A percentile compares a stretch with the other conserved stretches of the same genome.
Evolutionary conservation across 2,113 vertebrate genomes (phyloP).

Genomic region (Electrona antarctica): DNA sequence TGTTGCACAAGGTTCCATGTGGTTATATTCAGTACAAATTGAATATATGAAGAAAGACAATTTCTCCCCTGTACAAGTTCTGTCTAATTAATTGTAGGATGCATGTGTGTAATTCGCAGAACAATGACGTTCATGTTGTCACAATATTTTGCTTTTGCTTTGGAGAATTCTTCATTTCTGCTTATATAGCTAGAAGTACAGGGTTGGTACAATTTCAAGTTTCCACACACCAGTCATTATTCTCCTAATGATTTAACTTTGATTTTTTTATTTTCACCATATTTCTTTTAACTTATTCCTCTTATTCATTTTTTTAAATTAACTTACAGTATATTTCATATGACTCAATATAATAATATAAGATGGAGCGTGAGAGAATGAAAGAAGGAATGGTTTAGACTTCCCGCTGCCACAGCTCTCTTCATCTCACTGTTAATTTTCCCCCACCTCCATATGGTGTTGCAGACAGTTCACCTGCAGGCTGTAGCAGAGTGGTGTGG

Average conservation of each 20-base stretch:
- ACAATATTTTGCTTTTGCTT: too few species aligned
- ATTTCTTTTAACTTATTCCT: neutral
- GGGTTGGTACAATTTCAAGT: conserved; percentile 81
- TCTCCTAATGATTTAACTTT: conserved; percentile 30
- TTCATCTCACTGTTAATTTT: conserved; percentile 98
- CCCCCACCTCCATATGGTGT: conserved; percentile 97
- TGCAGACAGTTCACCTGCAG: conserved; percentile 99
- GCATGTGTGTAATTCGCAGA: neutral
- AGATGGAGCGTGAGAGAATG: neutral
- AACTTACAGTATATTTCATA: conserved; percentile 49
- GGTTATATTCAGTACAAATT: neutral
- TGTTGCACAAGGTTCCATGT: neutral
- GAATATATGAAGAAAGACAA: neutral
- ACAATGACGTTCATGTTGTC: neutral
- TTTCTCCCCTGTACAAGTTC: too few species aligned
- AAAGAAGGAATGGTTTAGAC: conserved; percentile 29
- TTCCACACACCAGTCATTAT: conserved; percentile 88
- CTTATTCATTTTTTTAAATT: conserved; percentile 81
- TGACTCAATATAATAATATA: neutral
- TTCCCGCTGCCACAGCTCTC: conserved; percentile 84
- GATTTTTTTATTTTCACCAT: neutral
- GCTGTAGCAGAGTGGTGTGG: conserved; percentile 88
- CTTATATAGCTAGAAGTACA: conserved; percentile 86
- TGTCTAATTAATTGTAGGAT: neutral
- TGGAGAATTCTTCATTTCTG: conserved; percentile 64